Evolutionary conservation across 2,888 invertebrate genomes (phyloP), one percentile per base, ranked within the genome.

Genomic region (Eristalinus sepulchralis): DNA sequence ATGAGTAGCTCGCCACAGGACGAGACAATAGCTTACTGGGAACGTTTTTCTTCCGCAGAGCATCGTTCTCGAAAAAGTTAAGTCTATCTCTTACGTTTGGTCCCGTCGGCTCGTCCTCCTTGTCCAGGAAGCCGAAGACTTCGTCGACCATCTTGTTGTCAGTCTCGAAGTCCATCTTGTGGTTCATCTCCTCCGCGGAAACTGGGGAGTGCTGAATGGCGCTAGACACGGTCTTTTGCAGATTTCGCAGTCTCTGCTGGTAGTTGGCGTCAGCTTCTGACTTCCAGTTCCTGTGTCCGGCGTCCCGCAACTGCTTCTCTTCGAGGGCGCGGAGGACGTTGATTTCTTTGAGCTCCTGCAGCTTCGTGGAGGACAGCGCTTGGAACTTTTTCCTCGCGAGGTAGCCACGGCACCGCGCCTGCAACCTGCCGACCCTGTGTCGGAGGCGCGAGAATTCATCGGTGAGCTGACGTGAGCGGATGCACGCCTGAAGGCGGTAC

Each of bases 401-500:
- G 91, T 95, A 96, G 0, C 98, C 98, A 88, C 96, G 95, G 89
- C 96, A 96, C 60, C 94, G 91, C 0, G 97, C 95, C 94, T 98
- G 98, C 47, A 98, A 92, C 57, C 95, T 94, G 33, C 94, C 94
- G 86, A 97, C 94, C 1, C 89, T 88, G 71, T 94, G 94, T 72
- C 96, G 94, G 68, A 96, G 93, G 88, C 94, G 94, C 64, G 95
- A 93, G 92, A 97, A 98, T 10, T 95, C 94, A 88, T 94, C 94
- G 34, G 96, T 95, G 22, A 96, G 92, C 88, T 95, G 95, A 88
- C 97, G 94, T 0, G 98, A 96, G 81, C 95, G 94, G 70, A 98
- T 95, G 67, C 95, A 94, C 0, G 98, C 97, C 92, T 98, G 98
- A 36, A 99, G 93, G 59, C 98, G 94, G 90, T 95, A 94, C 91